phyloP scores from a whole-genome alignment of 2,888 invertebrate species.

The Oligia latruncula region DNA sequence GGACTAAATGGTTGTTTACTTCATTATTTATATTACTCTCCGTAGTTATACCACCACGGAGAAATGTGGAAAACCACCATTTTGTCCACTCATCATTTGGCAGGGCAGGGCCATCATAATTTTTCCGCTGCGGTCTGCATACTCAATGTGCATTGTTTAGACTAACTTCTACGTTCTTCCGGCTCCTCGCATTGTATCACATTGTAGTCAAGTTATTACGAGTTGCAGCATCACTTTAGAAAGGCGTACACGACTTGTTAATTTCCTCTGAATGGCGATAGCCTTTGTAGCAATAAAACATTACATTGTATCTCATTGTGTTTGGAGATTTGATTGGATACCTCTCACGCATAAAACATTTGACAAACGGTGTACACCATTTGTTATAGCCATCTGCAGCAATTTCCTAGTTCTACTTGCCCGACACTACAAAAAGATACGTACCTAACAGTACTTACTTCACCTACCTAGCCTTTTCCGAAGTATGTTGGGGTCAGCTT shows the following conservation, averaged over 20 bases:
- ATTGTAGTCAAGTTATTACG: constrained; percentile 11
- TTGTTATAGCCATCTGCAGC: too few relatives aligned
- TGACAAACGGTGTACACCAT: not conserved
- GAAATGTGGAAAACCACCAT: not conserved
- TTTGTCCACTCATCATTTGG: not conserved
- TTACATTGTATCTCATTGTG: not conserved
- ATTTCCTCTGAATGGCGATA: not conserved
- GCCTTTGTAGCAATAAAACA: not conserved
- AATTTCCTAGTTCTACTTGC: not conserved
- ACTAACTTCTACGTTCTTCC: constrained; percentile 17
- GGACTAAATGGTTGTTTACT: not conserved
- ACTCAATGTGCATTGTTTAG: constrained; percentile 20
- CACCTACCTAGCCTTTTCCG: not conserved
- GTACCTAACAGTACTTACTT: not conserved
- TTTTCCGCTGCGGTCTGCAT: constrained; percentile 17
- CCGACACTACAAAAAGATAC: not conserved
- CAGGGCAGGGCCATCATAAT: not conserved
- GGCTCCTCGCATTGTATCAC: constrained; percentile 12
- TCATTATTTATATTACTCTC: not conserved
- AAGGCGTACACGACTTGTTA: not conserved
- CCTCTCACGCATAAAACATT: not conserved
- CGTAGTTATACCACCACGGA: not conserved
- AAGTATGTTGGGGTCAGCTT: not conserved
- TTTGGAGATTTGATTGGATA: not conserved
- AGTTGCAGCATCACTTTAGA: not conserved